phyloP scores from a whole-genome alignment of 2,797 vertebrate species.

The Trematomus bernacchii region DNA sequence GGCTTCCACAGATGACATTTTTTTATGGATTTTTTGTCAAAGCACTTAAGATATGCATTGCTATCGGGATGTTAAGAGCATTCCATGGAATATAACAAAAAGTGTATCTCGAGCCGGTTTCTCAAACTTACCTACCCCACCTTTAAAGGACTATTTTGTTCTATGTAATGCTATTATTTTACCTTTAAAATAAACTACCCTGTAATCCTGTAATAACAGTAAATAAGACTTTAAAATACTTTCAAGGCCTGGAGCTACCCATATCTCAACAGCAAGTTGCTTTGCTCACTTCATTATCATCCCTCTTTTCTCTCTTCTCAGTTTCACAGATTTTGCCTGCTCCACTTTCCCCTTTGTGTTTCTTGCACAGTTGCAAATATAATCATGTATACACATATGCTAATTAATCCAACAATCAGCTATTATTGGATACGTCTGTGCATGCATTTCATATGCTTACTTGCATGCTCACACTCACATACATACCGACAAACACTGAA shows the following conservation, averaged over 20 bases:
- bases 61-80: no score
- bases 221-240: neutral
- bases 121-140: no score
- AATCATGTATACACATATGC: constrained; percentile 19
- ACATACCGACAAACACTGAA: constrained; percentile 19
- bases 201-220: neutral
- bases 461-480: neutral
- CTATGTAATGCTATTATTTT: neutral
- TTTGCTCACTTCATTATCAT: constrained; percentile 16
- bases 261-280: constrained; percentile 3
- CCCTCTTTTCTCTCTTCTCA: constrained; percentile 7
- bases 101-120: no score
- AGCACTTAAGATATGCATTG: no score
- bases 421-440: constrained; percentile 20
- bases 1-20: no score
- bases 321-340: constrained; percentile 13
- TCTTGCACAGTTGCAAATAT: constrained; percentile 33
- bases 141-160: neutral
- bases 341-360: constrained; percentile 30
- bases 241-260: neutral
- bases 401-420: constrained; percentile 40
- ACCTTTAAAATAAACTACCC: neutral
- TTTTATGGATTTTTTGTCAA: no score
- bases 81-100: no score
- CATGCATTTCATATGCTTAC: constrained; percentile 8